Evolutionary conservation across 2,113 vertebrate genomes (phyloP).

Genomic region (Nesogale talazaci): DNA sequence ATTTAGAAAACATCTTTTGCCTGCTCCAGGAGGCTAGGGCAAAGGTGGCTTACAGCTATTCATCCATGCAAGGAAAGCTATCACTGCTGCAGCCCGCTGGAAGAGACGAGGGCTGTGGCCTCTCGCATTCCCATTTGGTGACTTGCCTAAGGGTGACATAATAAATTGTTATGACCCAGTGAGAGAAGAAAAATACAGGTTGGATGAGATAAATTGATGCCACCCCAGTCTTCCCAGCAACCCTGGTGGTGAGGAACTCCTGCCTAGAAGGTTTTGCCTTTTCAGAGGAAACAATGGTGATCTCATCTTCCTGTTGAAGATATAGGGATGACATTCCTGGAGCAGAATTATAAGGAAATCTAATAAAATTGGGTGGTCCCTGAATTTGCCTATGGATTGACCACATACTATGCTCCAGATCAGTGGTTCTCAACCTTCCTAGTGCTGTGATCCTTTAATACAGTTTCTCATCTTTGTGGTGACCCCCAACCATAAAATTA

Average conservation of each 20-base stretch:
- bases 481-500: too few species aligned
- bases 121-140: slow-evolving; percentile 45
- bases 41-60: slow-evolving; percentile 58
- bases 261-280: slow-evolving; percentile 18
- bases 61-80: slow-evolving; percentile 52
- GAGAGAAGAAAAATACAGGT: slow-evolving; percentile 28
- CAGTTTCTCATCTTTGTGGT: too few species aligned
- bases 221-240: slow-evolving; percentile 20
- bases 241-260: background rate
- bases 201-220: slow-evolving; percentile 37
- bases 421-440: too few species aligned
- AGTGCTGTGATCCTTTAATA: too few species aligned
- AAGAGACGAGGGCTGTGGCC: background rate
- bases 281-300: background rate
- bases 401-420: background rate
- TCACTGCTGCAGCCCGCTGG: background rate
- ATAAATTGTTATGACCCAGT: slow-evolving; percentile 18
- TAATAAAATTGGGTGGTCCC: background rate
- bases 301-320: background rate
- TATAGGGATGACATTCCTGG: background rate
- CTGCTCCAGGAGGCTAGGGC: slow-evolving; percentile 65
- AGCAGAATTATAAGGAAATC: background rate
- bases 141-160: slow-evolving; percentile 35
- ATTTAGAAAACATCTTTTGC: slow-evolving; percentile 72
- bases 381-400: background rate